phyloP scores from a whole-genome alignment of 2,797 vertebrate species.

The Fistularia tabacaria region DNA sequence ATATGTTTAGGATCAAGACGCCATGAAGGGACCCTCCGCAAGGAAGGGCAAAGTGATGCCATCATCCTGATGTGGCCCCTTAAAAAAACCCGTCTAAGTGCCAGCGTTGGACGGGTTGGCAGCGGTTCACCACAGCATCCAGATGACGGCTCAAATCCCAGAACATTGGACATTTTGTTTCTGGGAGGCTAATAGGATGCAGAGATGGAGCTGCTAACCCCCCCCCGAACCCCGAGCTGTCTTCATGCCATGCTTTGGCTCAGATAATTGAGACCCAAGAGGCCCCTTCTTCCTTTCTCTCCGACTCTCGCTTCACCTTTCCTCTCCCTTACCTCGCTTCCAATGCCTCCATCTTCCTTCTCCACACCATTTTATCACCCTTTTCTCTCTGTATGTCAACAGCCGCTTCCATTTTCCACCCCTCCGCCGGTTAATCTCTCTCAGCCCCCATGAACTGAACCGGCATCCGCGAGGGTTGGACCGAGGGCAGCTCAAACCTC shows the following conservation, averaged over 20 bases:
- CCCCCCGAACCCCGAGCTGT: constrained; percentile 33
- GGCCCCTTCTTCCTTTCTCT: constrained; percentile 35
- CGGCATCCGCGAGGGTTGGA: not conserved
- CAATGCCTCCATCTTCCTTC: not conserved
- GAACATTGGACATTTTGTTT: constrained; percentile 29
- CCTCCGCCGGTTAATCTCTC: not conserved
- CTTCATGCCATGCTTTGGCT: constrained; percentile 38
- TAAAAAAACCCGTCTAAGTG: not conserved
- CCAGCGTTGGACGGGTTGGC: constrained; percentile 19
- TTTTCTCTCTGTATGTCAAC: not conserved
- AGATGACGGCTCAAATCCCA: constrained; percentile 16
- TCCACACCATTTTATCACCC: constrained; percentile 3
- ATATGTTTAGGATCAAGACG: constrained; percentile 43
- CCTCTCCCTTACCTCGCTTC: constrained; percentile 11
- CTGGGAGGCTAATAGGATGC: constrained; percentile 50
- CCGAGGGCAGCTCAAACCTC: not conserved
- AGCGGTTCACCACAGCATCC: constrained; percentile 32
- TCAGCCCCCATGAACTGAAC: no score
- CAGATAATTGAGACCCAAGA: constrained; percentile 63
- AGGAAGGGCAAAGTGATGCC: constrained; percentile 31
- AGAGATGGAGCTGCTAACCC: constrained; percentile 39
- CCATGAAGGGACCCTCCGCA: constrained; percentile 15
- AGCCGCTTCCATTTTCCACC: not conserved
- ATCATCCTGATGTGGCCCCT: constrained; percentile 25
- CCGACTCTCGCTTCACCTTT: constrained; percentile 11